Evolutionary conservation across 53 echinoderm and acorn worm genomes (phyloP).

Genomic region (Apostichopus leukothele): DNA sequence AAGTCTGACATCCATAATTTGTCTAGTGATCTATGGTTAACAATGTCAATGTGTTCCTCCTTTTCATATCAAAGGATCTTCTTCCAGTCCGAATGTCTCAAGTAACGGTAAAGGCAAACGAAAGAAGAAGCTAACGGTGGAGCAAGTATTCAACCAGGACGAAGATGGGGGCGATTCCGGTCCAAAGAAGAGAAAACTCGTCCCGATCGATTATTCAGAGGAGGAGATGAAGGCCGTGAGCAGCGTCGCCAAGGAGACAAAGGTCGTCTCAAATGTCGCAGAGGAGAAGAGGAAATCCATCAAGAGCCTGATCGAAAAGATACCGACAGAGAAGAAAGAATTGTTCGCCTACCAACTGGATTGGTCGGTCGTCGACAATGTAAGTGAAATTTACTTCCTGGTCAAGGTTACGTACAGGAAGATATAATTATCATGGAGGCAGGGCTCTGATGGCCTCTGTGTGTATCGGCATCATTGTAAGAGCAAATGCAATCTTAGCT

Average conservation of each 20-base stretch:
- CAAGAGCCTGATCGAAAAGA: conserved; percentile 87
- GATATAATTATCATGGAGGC: too few species aligned
- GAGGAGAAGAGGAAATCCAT: conserved; percentile 95
- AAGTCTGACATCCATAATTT: too few species aligned
- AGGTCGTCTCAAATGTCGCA: conserved; percentile 65
- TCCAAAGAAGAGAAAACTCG: conserved; percentile 80
- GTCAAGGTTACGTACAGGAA: too few species aligned
- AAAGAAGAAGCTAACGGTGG: conserved; percentile 79
- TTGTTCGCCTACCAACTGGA: conserved; percentile 87
- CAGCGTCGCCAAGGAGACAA: neutral
- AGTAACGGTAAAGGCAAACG: conserved; percentile 51
- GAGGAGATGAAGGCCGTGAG: conserved; percentile 87
- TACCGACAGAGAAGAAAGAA: conserved; percentile 89
- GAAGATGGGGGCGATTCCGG: conserved; percentile 55
- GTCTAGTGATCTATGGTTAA: neutral
- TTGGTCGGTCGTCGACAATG: conserved; percentile 93
- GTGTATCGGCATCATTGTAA: too few species aligned
- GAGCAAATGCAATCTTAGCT: too few species aligned
- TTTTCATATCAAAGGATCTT: neutral
- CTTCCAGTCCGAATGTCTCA: conserved; percentile 47
- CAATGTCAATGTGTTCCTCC: neutral
- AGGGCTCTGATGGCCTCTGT: too few species aligned
- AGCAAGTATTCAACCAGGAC: conserved; percentile 89
- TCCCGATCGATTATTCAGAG: conserved; percentile 95
- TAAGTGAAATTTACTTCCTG: conserved; percentile 19